These are phyloP conservation scores for Brotogeris chrysoptera DNA, from an alignment of 2,797 vertebrate species.

Conservation along the genomic window DNA sequence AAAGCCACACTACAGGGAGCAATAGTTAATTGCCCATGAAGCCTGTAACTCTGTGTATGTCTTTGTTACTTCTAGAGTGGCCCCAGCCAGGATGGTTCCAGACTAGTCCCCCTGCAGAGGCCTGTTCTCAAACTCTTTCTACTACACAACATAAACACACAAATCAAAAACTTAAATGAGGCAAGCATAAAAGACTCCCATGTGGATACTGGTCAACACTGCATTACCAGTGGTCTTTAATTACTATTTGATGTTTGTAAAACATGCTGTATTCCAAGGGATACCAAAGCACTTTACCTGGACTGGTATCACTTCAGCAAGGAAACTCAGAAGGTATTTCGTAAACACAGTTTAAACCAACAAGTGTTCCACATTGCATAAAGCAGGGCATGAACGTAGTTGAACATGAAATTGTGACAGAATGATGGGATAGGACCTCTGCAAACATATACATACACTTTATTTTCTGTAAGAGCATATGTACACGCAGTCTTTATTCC, in stretches of 20 bases:
- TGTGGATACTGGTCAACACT: background rate
- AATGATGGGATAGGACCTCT: background rate
- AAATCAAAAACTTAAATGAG: background rate
- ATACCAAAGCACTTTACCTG: background rate
- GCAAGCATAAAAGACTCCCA: background rate
- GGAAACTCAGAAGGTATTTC: background rate
- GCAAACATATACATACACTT: background rate
- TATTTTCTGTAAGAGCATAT: background rate
- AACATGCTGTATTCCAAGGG: background rate
- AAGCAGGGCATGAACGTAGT: background rate
- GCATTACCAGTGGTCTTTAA: background rate
- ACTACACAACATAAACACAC: background rate
- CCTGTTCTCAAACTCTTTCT: background rate
- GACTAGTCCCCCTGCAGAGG: too few relatives aligned
- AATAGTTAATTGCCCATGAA: background rate
- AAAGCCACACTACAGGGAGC: background rate
- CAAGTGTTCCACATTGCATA: background rate
- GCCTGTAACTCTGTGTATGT: background rate
- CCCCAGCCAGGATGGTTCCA: background rate
- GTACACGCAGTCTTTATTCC: background rate
- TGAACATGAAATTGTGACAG: background rate
- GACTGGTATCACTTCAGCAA: background rate
- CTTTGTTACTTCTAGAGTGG: background rate
- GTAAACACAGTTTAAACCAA: background rate
- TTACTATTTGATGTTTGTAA: background rate